Evolutionary conservation across 2,113 vertebrate genomes (phyloP), one percentile per base, ranked within the genome.

Genomic region (Setophaga kirtlandii): DNA sequence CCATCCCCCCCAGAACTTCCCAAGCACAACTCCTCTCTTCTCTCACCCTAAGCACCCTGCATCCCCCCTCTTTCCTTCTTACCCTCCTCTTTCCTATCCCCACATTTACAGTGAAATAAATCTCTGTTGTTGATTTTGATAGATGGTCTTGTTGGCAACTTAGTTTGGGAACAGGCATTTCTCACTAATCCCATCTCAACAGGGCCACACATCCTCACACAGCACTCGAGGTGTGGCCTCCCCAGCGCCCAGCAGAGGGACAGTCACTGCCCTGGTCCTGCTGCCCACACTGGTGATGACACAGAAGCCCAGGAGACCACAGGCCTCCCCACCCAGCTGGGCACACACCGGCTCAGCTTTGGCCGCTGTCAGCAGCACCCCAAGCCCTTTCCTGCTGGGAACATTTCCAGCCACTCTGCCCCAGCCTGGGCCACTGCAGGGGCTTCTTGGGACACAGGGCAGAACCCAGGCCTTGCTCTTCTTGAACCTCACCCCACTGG

Each of bases 301-400:
- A 69, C n/a, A 37, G 13, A 37, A 30, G 10, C 5, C 47, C n/a
- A 30, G 17, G 17, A 49, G 9, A 15, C 35, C n/a, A 13, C 15
- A 1, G 3, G 15, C 28, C 8, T 33, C 28, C 12, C 11, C 6
- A 2, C 22, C 30, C 52, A 56, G 3, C 17, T 21, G 31, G 24
- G 24, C 19, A 46, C 71, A 12, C 6, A 0, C 8, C 0, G 0
- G 19, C 31, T 46, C 24, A 22, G 2, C 0, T 28, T 58, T 3
- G 4, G 17, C 18, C 1, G 1, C 33, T 23, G 3, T 16, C 2
- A 1, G 19, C 13, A 10, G 33, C 19, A 18, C 5, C 6, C 27
- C 44, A 11, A 11, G n/a, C 12, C n/a, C n/a, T 49, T 62, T 74
- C 8, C 31, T 5, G 2, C 33, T 58, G 53, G 53, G 53, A 18